phyloP scores from a whole-genome alignment of 2,113 vertebrate genomes.

The Aphelocoma coerulescens region DNA sequence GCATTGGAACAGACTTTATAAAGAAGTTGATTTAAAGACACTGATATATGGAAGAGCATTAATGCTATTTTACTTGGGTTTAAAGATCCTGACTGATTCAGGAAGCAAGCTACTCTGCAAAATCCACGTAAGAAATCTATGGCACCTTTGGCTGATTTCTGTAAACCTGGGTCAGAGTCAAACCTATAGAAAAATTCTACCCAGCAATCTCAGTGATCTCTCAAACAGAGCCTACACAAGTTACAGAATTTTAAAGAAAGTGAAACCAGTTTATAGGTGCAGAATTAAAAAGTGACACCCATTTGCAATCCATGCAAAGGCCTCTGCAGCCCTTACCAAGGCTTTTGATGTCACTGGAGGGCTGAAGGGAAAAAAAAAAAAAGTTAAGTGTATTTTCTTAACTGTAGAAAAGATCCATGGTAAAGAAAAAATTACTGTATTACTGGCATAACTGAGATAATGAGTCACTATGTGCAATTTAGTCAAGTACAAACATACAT shows the following conservation, averaged over 20 bases:
- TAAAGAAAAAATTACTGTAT: not conserved
- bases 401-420: not conserved
- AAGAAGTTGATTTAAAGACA: not conserved
- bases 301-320: not conserved
- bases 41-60: not conserved
- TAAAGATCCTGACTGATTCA: not conserved
- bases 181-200: not conserved
- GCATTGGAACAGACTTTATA: not conserved
- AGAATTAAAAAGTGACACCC: not conserved
- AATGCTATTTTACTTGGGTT: not conserved
- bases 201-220: not conserved
- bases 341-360: not conserved
- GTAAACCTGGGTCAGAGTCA: not conserved
- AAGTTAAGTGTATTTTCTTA: not conserved
- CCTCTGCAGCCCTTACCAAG: not conserved
- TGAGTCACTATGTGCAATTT: not conserved
- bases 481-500: not conserved
- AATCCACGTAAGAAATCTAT: not conserved
- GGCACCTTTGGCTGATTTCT: not conserved
- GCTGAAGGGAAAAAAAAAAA: not conserved
- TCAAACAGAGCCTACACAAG: not conserved
- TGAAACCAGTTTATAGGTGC: not conserved
- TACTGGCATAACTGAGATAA: not conserved
- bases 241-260: not conserved
- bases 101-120: not conserved